Conservation (phyloP, 2,113 vertebrate genomes). For the Muscicapa adusta region DNA sequence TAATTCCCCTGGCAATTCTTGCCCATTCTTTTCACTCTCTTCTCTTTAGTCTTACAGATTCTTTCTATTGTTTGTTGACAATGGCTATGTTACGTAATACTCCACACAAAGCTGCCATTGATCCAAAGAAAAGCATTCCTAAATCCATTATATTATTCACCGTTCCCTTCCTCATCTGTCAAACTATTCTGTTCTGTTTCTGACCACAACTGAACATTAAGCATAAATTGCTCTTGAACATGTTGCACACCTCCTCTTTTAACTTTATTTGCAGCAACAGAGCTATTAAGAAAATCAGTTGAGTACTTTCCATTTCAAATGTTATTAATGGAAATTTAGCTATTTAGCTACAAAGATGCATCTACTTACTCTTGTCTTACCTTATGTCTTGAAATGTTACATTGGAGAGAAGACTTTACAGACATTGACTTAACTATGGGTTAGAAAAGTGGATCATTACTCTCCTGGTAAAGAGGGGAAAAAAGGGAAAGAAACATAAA, state of each 20-base stretch:
- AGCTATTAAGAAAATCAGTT: neutral
- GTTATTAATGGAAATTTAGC: neutral
- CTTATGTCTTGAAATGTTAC: neutral
- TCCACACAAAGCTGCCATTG: neutral
- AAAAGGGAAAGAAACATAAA: neutral
- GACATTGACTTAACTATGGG: neutral
- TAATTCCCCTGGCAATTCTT: neutral
- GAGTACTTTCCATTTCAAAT: neutral
- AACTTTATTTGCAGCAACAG: neutral
- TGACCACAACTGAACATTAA: neutral
- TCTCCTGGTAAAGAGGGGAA: neutral
- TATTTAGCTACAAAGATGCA: neutral
- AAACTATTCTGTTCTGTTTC: neutral
- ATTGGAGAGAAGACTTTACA: neutral
- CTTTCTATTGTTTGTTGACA: neutral
- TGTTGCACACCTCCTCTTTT: neutral
- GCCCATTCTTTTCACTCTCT: neutral
- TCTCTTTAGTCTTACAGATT: neutral
- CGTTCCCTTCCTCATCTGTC: neutral
- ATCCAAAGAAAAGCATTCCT: neutral
- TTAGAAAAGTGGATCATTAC: neutral
- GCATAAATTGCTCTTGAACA: neutral
- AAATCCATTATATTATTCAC: neutral
- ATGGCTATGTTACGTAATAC: neutral
- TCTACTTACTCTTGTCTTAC: neutral